A percentile compares a stretch with the other conserved stretches of the same genome.
These are phyloP conservation scores for Wasmannia auropunctata DNA, from an alignment of 1,140 invertebrate genomes.

Conservation along the genomic window DNA sequence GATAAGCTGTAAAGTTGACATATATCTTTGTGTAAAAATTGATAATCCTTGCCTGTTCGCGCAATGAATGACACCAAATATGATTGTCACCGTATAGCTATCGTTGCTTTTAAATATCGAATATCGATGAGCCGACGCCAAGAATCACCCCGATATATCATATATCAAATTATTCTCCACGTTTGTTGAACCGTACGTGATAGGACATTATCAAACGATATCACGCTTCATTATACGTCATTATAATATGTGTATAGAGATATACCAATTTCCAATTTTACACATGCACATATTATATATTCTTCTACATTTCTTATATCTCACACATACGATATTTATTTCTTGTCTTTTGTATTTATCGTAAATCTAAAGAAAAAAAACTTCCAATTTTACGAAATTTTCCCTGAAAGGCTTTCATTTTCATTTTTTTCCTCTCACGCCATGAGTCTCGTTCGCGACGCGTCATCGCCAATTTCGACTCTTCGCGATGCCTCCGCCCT, in stretches of 20 bases:
- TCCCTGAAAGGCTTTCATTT: background rate
- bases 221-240: background rate
- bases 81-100: background rate
- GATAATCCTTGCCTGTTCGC: background rate
- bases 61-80: background rate
- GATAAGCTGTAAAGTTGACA: background rate
- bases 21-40: background rate
- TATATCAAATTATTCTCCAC: slow-evolving; percentile 28
- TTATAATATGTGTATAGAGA: background rate
- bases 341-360: background rate
- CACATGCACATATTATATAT: background rate
- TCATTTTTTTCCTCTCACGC: background rate
- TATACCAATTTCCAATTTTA: background rate
- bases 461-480: background rate
- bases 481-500: background rate
- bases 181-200: background rate
- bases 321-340: background rate
- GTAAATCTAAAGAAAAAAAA: background rate
- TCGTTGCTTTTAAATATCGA: slow-evolving; percentile 26
- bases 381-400: background rate
- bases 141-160: slow-evolving; percentile 2
- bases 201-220: background rate
- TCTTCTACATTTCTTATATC: background rate
- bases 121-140: background rate
- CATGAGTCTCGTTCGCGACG: background rate